Base-by-base conservation (phyloP, 2,888 invertebrate species). In the Deroplatys truncata region DNA sequence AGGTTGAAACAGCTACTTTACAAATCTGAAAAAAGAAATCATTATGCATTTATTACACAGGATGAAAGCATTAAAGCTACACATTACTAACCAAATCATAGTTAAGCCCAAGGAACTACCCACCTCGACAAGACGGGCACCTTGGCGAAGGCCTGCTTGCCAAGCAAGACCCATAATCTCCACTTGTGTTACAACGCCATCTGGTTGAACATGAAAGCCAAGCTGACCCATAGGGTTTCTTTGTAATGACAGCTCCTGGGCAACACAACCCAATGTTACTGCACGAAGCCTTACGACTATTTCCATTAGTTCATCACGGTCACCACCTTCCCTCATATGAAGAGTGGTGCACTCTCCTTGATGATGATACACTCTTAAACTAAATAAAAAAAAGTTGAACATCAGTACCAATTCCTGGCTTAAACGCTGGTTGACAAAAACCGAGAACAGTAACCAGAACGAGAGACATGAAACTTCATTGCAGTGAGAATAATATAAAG, bases 101-200 rank as follows among this genome's bases (percentile, higher is more conserved):
- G 28, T 31, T 82, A 49, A 43, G 43, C 13, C 15, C 4, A 85
- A 85, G 20, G 8, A 83, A 15, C 28, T n/a, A 88, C 89, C 89
- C 91, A 94, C 94, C 93, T 99, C 98, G 3, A 99, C 98, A 91
- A 99, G 95, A 28, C 98, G 95, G 88, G 97, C 97, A 90, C 98
- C 98, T 93, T 98, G 98, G 86, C 97, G 94, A 86, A 99, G 95
- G n/a, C 98, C 99, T 2, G 98, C 97, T 90, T 96, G 95, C 94
- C 96, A 96, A 56, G 97, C 97, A 82, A 94, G 94, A 43, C 96
- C 96, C 93, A 95, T 94, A 92, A 94, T 95, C 93, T 98, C 98
- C n/a, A 98, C 98, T 92, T 98, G 97, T 5, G 98, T 98, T 56
- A 99, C 98, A 35, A 99, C 96, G 5, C 99, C 99, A 93, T 98